These are phyloP conservation scores for Jacana jacana DNA, from an alignment of 2,113 vertebrate genomes.

Conservation along the genomic window DNA sequence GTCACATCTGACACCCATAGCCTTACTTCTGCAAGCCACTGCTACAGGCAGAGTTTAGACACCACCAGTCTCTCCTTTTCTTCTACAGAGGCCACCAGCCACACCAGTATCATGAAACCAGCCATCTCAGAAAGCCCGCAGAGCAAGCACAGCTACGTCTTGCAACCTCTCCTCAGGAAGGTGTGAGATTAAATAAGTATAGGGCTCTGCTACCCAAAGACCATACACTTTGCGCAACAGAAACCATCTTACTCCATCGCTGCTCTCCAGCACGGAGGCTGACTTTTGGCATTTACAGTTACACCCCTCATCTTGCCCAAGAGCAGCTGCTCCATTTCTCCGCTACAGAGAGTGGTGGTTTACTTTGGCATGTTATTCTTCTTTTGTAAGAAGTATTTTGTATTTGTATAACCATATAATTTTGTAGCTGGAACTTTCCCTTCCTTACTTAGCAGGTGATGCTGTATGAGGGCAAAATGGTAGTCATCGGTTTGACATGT, in stretches of 20 bases:
- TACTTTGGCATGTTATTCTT: slow-evolving; percentile 49
- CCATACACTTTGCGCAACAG: slow-evolving; percentile 9
- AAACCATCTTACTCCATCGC: not conserved
- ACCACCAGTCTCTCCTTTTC: not conserved
- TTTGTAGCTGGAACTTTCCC: slow-evolving; percentile 56
- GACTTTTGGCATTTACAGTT: not conserved
- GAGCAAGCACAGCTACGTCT: rapidly evolving
- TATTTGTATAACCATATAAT: slow-evolving; percentile 48
- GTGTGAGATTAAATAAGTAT: not conserved
- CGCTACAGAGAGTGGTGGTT: not conserved
- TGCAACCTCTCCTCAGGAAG: not conserved
- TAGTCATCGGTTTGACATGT: not conserved
- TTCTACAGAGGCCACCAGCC: not conserved
- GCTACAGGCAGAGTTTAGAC: not conserved
- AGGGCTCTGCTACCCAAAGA: too few relatives aligned
- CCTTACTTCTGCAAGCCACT: not conserved
- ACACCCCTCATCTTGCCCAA: slow-evolving; percentile 37
- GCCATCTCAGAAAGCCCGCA: not conserved
- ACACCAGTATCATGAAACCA: not conserved
- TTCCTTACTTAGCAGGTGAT: slow-evolving; percentile 45
- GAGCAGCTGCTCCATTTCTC: slow-evolving; percentile 18
- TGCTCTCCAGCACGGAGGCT: rapidly evolving
- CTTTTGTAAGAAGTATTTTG: slow-evolving; percentile 50
- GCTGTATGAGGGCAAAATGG: not conserved
- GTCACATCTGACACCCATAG: not conserved